These are phyloP conservation scores for Crax fasciolata DNA, from an alignment of 2,797 vertebrate genomes.

Conservation along the genomic window DNA sequence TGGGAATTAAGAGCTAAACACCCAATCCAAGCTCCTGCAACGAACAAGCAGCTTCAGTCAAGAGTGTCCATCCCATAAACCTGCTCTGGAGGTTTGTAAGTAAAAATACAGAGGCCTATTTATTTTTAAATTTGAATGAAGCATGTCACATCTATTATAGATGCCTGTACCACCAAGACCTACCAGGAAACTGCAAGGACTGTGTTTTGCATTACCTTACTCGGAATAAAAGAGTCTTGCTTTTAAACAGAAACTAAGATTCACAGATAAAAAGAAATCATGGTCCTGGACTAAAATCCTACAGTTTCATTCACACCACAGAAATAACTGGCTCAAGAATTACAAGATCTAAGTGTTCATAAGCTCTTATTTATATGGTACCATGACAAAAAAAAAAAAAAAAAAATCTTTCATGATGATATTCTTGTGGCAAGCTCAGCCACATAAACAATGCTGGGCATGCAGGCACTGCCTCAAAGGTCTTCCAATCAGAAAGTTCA, in stretches of 20 bases:
- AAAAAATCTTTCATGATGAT: not conserved
- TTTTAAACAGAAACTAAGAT: not conserved
- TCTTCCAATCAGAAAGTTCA: not conserved
- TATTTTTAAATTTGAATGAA: not conserved
- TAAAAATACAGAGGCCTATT: not conserved
- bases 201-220: not conserved
- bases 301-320: not conserved
- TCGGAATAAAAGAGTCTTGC: not conserved
- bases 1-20: not conserved
- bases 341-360: not conserved
- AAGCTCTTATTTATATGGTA: not conserved
- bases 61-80: not conserved
- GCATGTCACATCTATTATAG: not conserved
- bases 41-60: conserved; percentile 19
- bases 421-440: not conserved
- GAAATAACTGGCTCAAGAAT: not conserved
- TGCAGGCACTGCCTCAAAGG: not conserved
- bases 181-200: not conserved
- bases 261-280: not conserved
- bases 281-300: not conserved
- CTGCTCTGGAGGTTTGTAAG: not conserved
- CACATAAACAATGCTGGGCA: not conserved
- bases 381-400: not conserved
- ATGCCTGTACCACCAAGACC: fast-evolving
- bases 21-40: not conserved